These are phyloP conservation scores for cattle (Bos taurus) DNA, from an alignment of 2,113 vertebrate genomes.

Conservation along the genomic window ARS-UCD2.0 NC_037334.1:82813501-82814000, in stretches of 20 bases:
- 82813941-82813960: background rate
- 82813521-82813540: background rate
- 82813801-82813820: no score
- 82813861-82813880: no score
- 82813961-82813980: background rate
- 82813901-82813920: background rate
- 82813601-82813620: background rate
- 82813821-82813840: no score
- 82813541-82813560: background rate
- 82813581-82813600: background rate
- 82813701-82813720: background rate
- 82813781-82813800: no score
- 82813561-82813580: background rate
- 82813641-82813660: background rate
- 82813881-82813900: fast-evolving
- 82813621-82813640: background rate
- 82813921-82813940: background rate
- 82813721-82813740: background rate
- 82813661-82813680: background rate
- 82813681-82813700: background rate
- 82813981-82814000: background rate
- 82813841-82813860: no score
- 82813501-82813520: background rate
- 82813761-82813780: background rate
- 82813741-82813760: background rate